phyloP scores from a whole-genome alignment of 2,888 invertebrate species.

The Myopa testacea region DNA sequence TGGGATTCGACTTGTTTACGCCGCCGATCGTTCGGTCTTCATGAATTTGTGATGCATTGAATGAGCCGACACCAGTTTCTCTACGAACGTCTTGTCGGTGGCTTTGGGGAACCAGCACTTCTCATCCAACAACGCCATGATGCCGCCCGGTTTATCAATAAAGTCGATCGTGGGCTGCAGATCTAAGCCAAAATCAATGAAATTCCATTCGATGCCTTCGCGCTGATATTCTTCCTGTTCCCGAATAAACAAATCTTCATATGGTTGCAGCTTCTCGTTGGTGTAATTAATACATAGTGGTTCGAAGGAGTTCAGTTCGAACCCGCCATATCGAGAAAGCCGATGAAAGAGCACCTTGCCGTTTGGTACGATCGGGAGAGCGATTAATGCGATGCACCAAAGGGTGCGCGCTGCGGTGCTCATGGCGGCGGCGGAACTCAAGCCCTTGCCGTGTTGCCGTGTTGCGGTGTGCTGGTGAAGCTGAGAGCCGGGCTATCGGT shows the following conservation, averaged over 20 bases:
- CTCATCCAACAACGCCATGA: slow-evolving; percentile 97
- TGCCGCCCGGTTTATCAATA: slow-evolving; percentile 99
- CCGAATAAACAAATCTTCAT: slow-evolving; percentile 99
- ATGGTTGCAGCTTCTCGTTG: slow-evolving; percentile 99
- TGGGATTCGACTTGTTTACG: slow-evolving; percentile 95
- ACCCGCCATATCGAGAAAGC: slow-evolving; percentile 99
- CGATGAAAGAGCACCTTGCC: slow-evolving; percentile 99
- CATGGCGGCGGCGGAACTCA: no score
- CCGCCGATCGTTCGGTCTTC: slow-evolving; percentile 94
- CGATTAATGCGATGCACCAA: slow-evolving; percentile 97
- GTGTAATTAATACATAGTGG: slow-evolving; percentile 99
- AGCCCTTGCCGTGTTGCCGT: no score
- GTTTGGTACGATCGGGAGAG: slow-evolving; percentile 95
- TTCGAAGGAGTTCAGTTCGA: slow-evolving; percentile 98
- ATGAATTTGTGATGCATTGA: slow-evolving; percentile 97
- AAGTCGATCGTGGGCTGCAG: slow-evolving; percentile 99
- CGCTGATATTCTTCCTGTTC: slow-evolving; percentile 99
- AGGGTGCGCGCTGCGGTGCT: slow-evolving; percentile 97
- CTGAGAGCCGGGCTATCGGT: no score
- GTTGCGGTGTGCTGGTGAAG: no score
- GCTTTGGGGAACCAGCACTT: slow-evolving; percentile 99
- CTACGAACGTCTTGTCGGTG: slow-evolving; percentile 98
- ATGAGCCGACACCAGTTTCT: slow-evolving; percentile 96
- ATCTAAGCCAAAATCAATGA: slow-evolving; percentile 99
- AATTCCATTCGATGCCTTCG: slow-evolving; percentile 99